A percentile compares a stretch with the other conserved stretches of the same genome.
These are phyloP conservation scores for Oncorhynchus nerka DNA, from an alignment of 2,113 vertebrate genomes.

Conservation along the genomic window DNA sequence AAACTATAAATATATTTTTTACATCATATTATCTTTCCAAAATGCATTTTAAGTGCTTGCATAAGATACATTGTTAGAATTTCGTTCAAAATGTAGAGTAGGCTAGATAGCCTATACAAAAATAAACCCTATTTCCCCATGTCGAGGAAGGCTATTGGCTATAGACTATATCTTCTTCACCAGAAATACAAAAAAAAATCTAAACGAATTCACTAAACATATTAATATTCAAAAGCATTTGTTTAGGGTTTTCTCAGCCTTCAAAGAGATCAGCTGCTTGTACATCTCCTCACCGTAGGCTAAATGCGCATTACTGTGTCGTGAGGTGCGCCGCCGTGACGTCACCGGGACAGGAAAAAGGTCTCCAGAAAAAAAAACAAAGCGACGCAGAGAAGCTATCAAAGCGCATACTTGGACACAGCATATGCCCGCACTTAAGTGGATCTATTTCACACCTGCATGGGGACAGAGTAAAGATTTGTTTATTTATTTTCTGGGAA, in stretches of 20 bases:
- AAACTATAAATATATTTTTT: too few species aligned
- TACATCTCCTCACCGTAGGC: not conserved
- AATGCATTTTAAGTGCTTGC: too few species aligned
- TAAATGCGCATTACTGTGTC: constrained; percentile 3
- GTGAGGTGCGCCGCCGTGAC: constrained; percentile 67
- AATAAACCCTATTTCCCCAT: too few species aligned
- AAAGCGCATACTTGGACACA: constrained; percentile 58
- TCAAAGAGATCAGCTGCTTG: not conserved
- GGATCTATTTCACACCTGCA: constrained; percentile 70
- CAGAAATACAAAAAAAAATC: not conserved
- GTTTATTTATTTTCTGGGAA: constrained; percentile 48
- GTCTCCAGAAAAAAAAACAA: constrained; percentile 72
- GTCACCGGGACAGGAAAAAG: constrained; percentile 73
- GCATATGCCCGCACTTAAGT: constrained; percentile 51
- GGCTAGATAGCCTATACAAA: too few species aligned
- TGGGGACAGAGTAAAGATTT: constrained; percentile 60
- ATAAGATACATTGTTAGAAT: too few species aligned
- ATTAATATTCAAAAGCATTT: not conserved
- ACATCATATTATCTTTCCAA: too few species aligned
- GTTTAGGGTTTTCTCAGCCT: not conserved
- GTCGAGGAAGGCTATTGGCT: too few species aligned
- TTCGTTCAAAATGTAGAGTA: too few species aligned
- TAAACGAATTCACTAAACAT: not conserved
- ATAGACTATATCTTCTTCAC: too few species aligned
- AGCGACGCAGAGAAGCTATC: constrained; percentile 49